Percentiles rank a stretch among this genome's conserved stretches.
These are phyloP conservation scores for Ormyrus labotus DNA, from an alignment of 2,888 invertebrate genomes.

Conservation along the genomic window DNA sequence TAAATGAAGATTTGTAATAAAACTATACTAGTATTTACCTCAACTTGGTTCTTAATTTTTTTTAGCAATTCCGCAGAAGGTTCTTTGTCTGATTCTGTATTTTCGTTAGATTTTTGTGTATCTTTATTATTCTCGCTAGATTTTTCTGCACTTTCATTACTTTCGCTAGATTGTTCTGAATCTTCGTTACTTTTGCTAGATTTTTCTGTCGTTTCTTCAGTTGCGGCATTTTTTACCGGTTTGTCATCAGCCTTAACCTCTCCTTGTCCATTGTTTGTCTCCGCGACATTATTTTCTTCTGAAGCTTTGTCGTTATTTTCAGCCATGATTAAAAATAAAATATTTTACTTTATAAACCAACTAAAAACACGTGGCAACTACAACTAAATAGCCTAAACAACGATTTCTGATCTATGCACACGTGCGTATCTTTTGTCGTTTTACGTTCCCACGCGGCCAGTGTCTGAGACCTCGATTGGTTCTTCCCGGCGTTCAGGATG, in stretches of 20 bases:
- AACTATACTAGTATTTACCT: constrained; percentile 47
- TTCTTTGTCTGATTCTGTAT: constrained; percentile 52
- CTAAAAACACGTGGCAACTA: no score
- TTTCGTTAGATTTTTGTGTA: constrained; percentile 6
- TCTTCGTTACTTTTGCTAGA: not conserved
- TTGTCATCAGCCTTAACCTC: constrained; percentile 60
- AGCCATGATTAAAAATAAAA: not conserved
- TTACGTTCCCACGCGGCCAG: no score
- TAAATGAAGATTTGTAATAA: not conserved
- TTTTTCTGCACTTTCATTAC: not conserved
- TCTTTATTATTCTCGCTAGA: not conserved
- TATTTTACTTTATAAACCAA: not conserved
- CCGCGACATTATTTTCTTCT: constrained; percentile 4
- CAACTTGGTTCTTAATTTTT: constrained; percentile 64
- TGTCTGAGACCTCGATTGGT: no score
- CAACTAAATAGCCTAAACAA: no score
- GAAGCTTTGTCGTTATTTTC: no score
- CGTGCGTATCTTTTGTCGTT: no score
- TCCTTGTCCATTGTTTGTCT: not conserved
- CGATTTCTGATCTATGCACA: no score
- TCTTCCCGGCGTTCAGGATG: no score
- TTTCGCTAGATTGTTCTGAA: not conserved
- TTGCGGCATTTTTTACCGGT: constrained; percentile 42
- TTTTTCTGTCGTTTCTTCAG: constrained; percentile 8
- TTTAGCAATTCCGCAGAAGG: constrained; percentile 62